Percentiles rank a stretch among this genome's conserved stretches.
phyloP scores from a whole-genome alignment of 2,797 vertebrate species.

The Nasua narica region DNA sequence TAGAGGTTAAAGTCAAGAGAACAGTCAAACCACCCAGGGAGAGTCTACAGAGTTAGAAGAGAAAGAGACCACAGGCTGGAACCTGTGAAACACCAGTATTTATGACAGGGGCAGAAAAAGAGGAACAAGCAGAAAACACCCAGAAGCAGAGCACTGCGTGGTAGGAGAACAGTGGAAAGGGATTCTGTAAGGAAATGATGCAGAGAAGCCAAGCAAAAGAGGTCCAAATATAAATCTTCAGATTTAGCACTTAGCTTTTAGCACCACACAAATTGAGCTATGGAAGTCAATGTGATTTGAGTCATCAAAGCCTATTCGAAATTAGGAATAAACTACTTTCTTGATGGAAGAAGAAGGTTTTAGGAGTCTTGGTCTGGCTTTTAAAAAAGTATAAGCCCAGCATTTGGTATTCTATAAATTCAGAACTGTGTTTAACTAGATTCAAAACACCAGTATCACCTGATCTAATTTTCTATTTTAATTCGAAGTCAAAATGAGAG shows the following conservation, averaged over 20 bases:
- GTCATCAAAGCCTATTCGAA: neutral
- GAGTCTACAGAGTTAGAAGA: neutral
- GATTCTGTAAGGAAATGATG: neutral
- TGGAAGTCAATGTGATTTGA: neutral
- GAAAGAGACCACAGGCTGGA: neutral
- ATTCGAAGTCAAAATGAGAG: neutral
- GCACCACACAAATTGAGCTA: neutral
- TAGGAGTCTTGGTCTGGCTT: neutral
- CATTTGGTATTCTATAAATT: neutral
- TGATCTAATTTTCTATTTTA: constrained; percentile 11
- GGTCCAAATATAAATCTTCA: neutral
- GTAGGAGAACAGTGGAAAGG: neutral
- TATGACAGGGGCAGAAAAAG: neutral
- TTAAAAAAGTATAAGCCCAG: neutral
- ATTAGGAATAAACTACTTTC: neutral
- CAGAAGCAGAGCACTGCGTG: neutral
- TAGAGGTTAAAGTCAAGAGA: neutral
- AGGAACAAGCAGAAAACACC: neutral
- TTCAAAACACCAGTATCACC: neutral
- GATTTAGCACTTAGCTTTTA: neutral
- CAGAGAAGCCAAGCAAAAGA: neutral
- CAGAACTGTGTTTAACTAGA: neutral
- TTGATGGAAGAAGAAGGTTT: neutral
- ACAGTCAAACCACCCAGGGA: neutral
- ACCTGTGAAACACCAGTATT: neutral